phyloP scores from a whole-genome alignment of 1,140 invertebrate species.

The Sipha flava region DNA sequence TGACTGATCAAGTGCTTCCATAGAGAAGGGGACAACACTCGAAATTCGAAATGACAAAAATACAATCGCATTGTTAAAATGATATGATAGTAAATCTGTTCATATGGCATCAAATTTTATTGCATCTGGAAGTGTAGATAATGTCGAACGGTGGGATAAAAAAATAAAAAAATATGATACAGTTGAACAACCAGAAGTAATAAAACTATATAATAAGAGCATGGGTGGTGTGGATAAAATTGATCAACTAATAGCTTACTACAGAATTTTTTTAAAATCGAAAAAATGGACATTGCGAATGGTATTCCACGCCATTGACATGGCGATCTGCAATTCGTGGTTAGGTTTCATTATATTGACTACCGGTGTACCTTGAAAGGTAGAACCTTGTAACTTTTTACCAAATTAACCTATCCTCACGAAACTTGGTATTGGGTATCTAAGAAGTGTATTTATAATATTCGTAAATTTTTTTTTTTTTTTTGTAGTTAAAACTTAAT shows the following conservation, averaged over 20 bases:
- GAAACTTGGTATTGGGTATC: background rate
- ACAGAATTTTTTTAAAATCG: background rate
- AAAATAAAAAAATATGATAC: background rate
- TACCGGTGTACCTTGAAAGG: background rate
- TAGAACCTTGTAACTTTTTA: background rate
- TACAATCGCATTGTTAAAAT: background rate
- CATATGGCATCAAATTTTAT: background rate
- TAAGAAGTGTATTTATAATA: background rate
- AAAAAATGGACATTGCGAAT: background rate
- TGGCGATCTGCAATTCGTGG: background rate
- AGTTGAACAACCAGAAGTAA: background rate
- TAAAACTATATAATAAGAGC: background rate
- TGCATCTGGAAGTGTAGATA: background rate
- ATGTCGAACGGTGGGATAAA: background rate
- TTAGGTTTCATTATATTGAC: background rate
- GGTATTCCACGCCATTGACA: background rate
- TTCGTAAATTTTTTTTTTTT: background rate
- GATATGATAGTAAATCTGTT: background rate
- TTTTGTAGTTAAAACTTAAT: background rate
- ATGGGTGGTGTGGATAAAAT: conserved; percentile 5
- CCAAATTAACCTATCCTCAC: background rate
- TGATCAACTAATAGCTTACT: background rate
- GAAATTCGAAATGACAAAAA: background rate
- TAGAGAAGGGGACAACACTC: conserved; percentile 24
- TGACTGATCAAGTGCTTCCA: conserved; percentile 28